A percentile compares a stretch with the other conserved stretches of the same genome.
phyloP scores from a whole-genome alignment of 1,140 invertebrate species.

The Stegodyphus mimosarum region DNA sequence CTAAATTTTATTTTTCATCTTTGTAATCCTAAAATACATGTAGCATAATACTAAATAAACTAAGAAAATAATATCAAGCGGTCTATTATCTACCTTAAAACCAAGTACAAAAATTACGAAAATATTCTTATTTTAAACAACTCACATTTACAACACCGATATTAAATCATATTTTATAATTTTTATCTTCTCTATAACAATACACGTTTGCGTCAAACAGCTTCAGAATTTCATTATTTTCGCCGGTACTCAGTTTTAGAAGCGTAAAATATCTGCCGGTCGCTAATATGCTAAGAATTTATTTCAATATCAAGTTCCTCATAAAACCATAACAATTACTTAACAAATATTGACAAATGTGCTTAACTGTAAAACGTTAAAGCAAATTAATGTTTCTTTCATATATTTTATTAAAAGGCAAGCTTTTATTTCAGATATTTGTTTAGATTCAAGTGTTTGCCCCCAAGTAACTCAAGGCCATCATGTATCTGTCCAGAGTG shows the following conservation, averaged over 20 bases:
- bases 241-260: too few relatives aligned
- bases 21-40: neutral
- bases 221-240: too few relatives aligned
- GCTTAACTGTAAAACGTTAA: too few relatives aligned
- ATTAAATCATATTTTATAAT: too few relatives aligned
- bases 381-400: neutral
- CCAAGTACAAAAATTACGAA: neutral
- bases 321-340: too few relatives aligned
- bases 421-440: slow-evolving; percentile 96
- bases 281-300: too few relatives aligned
- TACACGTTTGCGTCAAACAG: too few relatives aligned
- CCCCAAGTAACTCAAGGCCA: slow-evolving; percentile 73
- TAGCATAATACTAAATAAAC: neutral
- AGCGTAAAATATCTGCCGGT: too few relatives aligned
- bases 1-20: neutral
- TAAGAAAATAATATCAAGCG: neutral
- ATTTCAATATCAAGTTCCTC: too few relatives aligned
- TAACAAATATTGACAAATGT: too few relatives aligned
- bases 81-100: neutral
- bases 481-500: slow-evolving; percentile 69
- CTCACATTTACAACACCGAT: too few relatives aligned
- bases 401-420: neutral
- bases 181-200: too few relatives aligned
- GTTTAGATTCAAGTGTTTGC: slow-evolving; percentile 75
- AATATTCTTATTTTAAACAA: neutral